phyloP scores from a whole-genome alignment of 2,888 invertebrate genomes.

The Acanthosepion esculentum region DNA sequence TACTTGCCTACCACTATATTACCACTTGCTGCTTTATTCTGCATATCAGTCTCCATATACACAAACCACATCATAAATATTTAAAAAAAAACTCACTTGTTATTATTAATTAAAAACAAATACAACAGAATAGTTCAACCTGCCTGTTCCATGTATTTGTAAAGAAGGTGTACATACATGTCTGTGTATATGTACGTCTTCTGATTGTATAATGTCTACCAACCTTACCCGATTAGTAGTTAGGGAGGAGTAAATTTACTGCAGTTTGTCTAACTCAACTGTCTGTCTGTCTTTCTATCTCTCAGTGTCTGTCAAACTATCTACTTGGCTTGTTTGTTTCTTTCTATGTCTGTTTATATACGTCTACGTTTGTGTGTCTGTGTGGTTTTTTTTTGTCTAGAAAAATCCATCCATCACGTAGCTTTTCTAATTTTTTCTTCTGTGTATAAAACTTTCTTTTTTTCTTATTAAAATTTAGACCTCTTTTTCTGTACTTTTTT shows the following conservation, averaged over 20 bases:
- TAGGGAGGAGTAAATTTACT: not conserved
- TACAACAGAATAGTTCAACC: not conserved
- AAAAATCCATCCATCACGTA: not conserved
- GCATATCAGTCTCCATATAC: not conserved
- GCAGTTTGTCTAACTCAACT: not conserved
- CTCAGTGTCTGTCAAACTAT: not conserved
- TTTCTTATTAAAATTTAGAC: not conserved
- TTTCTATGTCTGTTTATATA: not conserved
- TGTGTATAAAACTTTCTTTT: not conserved
- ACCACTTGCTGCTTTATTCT: not conserved
- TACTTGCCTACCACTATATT: not conserved
- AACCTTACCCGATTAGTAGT: not conserved
- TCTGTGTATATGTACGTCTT: not conserved
- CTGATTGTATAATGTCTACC: not conserved
- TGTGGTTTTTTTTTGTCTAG: not conserved
- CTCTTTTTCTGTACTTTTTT: not conserved
- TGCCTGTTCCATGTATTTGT: not conserved
- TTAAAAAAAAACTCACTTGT: not conserved
- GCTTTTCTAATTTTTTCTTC: not conserved
- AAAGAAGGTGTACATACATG: not conserved
- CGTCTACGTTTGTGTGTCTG: not conserved
- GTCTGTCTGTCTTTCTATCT: not conserved
- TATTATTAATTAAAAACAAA: not conserved
- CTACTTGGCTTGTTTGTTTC: not conserved
- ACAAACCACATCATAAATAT: not conserved